Conservation (phyloP, 1,140 invertebrate genomes). For the Popillia japonica region DNA sequence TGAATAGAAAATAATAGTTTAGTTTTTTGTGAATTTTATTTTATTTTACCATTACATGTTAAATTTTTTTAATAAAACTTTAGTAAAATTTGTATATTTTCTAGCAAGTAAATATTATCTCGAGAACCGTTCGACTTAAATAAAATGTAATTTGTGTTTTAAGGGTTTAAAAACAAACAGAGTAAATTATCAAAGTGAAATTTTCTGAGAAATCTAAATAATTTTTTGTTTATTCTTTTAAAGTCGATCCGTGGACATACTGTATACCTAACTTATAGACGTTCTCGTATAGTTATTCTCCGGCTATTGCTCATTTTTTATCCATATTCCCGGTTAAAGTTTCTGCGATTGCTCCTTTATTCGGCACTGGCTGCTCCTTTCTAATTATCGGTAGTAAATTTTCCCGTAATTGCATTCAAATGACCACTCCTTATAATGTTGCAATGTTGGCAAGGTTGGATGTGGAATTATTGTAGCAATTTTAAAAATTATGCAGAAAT, state of each 20-base stretch:
- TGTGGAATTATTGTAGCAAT: no score
- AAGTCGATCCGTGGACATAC: background rate
- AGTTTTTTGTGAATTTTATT: background rate
- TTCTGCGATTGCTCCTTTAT: no score
- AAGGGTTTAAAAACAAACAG: background rate
- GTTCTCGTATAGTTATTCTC: no score
- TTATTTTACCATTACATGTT: background rate
- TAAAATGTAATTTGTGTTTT: background rate
- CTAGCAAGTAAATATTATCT: background rate
- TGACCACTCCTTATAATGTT: no score
- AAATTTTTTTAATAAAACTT: background rate
- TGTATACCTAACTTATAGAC: no score
- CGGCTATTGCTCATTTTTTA: no score
- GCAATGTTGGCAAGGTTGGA: no score
- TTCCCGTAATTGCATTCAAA: no score
- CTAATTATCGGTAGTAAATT: no score
- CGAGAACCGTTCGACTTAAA: background rate
- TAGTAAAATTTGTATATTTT: background rate
- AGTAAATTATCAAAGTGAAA: background rate
- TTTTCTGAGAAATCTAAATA: background rate
- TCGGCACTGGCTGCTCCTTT: no score
- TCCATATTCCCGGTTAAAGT: no score
- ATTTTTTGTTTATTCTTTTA: background rate
- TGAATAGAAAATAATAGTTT: constrained; percentile 7
- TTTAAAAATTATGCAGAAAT: no score